Percentiles rank a stretch among this genome's conserved stretches.
Evolutionary conservation across 2,888 invertebrate species (phyloP).

Genomic region (Chromoteleia sp.): DNA sequence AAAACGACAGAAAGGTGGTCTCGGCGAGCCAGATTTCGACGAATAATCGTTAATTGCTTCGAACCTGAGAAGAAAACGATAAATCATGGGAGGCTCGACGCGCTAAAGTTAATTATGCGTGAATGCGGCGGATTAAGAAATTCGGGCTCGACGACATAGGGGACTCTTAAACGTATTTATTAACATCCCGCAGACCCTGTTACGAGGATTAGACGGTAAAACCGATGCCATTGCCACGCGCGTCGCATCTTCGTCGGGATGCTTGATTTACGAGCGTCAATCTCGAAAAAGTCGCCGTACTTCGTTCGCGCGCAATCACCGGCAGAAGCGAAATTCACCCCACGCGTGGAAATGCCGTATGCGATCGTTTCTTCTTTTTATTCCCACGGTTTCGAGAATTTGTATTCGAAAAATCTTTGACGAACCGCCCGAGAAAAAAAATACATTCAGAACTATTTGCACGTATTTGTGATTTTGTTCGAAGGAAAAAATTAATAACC

Average conservation of each 20-base stretch:
- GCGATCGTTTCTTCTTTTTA: conserved; percentile 31
- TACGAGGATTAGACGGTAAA: conserved; percentile 70
- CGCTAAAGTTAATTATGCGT: conserved; percentile 66
- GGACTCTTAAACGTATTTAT: conserved; percentile 73
- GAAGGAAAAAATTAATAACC: background rate
- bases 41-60: too few relatives aligned
- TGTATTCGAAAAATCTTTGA: conserved; percentile 20
- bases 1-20: too few relatives aligned
- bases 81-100: conserved; percentile 63
- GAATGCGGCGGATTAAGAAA: conserved; percentile 61
- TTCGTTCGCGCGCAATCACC: conserved; percentile 47
- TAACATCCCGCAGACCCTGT: conserved; percentile 68
- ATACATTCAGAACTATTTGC: background rate
- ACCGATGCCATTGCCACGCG: conserved; percentile 60
- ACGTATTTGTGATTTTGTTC: background rate
- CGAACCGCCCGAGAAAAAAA: background rate
- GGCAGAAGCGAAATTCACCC: conserved; percentile 54
- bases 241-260: conserved; percentile 57
- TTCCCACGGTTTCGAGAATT: conserved; percentile 28
- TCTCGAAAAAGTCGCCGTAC: conserved; percentile 60
- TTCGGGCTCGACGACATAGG: conserved; percentile 42
- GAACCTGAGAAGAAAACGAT: conserved; percentile 28
- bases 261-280: conserved; percentile 70
- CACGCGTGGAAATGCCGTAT: conserved; percentile 22
- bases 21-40: too few relatives aligned